phyloP scores from a whole-genome alignment of 2,888 invertebrate species.

The Melanostoma scalare region DNA sequence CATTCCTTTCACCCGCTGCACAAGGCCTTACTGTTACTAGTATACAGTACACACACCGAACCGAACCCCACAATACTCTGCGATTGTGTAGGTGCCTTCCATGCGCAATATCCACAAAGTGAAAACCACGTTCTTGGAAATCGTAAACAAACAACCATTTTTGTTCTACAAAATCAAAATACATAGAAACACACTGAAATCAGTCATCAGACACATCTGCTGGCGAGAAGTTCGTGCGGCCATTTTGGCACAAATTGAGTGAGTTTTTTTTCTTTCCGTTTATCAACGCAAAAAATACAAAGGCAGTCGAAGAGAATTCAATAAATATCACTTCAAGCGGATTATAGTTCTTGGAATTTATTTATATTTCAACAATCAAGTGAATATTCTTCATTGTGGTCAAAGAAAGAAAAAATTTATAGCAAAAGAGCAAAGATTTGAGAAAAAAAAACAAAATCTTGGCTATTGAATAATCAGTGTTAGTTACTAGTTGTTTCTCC shows the following conservation, averaged over 20 bases:
- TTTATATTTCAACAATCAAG: too few species aligned
- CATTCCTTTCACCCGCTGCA: background rate
- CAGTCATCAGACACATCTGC: constrained; percentile 55
- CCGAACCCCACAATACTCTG: constrained; percentile 4
- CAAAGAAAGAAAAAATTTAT: background rate
- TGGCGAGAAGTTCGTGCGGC: constrained; percentile 48
- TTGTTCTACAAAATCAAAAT: constrained; percentile 24
- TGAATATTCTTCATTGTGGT: background rate
- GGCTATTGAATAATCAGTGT: constrained; percentile 19
- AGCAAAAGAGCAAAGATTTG: background rate
- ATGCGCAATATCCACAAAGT: constrained; percentile 19
- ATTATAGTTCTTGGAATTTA: too few species aligned
- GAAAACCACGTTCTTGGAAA: constrained; percentile 39
- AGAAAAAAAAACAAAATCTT: background rate
- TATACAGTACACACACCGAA: background rate
- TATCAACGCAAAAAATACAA: background rate
- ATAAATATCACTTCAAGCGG: background rate
- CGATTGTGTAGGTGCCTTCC: background rate
- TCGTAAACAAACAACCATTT: constrained; percentile 36
- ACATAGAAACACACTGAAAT: constrained; percentile 43
- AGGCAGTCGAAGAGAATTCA: background rate
- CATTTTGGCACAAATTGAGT: constrained; percentile 26
- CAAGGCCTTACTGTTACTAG: background rate
- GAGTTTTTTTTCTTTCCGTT: constrained; percentile 9
- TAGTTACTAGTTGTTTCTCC: constrained; percentile 16